These are phyloP conservation scores for Aphodius sticticus DNA, from an alignment of 2,888 invertebrate species.

Conservation along the genomic window DNA sequence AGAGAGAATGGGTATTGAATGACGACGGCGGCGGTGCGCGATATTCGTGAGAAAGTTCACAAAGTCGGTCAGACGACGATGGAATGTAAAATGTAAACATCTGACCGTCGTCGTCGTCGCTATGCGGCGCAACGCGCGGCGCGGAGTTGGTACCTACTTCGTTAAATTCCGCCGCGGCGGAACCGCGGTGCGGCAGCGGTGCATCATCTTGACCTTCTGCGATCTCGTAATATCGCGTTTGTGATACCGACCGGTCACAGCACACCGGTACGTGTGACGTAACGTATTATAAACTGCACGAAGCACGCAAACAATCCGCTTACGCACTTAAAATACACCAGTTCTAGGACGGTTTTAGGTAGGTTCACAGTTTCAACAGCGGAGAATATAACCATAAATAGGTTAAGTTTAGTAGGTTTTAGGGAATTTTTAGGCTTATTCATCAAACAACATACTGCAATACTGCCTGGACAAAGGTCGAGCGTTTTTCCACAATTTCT, in stretches of 20 bases:
- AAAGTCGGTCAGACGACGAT: slow-evolving; percentile 33
- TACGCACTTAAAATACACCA: neutral
- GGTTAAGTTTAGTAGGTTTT: too few relatives aligned
- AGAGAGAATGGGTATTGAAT: slow-evolving; percentile 34
- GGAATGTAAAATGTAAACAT: slow-evolving; percentile 39
- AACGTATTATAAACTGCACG: neutral
- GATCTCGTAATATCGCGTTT: neutral
- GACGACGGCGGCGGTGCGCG: slow-evolving; percentile 30
- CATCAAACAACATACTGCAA: too few relatives aligned
- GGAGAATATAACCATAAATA: too few relatives aligned
- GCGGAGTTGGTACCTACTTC: neutral
- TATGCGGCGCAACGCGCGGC: neutral
- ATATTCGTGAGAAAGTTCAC: slow-evolving; percentile 42
- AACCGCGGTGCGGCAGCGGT: neutral
- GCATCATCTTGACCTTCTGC: slow-evolving; percentile 4
- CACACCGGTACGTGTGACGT: neutral
- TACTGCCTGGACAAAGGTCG: too few relatives aligned
- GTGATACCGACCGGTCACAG: neutral
- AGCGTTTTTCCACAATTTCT: too few relatives aligned
- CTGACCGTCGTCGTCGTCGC: slow-evolving; percentile 27
- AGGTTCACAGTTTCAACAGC: neutral
- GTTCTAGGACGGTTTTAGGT: neutral
- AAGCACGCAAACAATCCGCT: neutral
- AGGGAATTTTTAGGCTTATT: too few relatives aligned
- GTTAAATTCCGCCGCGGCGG: neutral